These are phyloP conservation scores for Gymnothorax javanicus DNA, from an alignment of 2,797 vertebrate species.

Conservation along the genomic window DNA sequence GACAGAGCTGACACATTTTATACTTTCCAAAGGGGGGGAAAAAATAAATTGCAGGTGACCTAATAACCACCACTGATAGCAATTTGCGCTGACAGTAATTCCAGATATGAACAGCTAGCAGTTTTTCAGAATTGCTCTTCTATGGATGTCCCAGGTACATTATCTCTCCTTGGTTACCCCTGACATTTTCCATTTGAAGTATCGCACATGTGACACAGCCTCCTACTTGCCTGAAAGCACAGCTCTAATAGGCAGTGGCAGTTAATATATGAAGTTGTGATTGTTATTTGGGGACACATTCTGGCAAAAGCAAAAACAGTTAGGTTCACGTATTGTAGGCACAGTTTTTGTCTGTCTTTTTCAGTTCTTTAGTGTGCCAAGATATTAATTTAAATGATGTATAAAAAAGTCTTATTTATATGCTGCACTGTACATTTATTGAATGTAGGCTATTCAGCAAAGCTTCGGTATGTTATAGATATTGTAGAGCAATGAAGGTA, in stretches of 20 bases:
- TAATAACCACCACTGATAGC: constrained; percentile 23
- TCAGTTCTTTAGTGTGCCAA: not conserved
- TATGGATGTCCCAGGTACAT: constrained; percentile 30
- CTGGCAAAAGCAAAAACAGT: not conserved
- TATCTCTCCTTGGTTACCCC: constrained; percentile 33
- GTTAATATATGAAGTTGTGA: constrained; percentile 12
- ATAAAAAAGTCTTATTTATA: not conserved
- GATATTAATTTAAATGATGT: not conserved
- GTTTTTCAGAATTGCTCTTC: constrained; percentile 31
- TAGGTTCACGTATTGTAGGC: not conserved
- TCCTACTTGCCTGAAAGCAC: constrained; percentile 30
- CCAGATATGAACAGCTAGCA: constrained; percentile 37
- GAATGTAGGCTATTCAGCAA: not conserved
- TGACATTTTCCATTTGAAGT: constrained; percentile 43
- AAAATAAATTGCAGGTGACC: constrained; percentile 33
- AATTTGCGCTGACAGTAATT: constrained; percentile 41
- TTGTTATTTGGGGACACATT: not conserved
- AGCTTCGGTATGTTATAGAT: not conserved
- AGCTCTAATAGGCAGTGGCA: constrained; percentile 27
- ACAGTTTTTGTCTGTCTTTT: not conserved
- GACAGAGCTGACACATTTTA: constrained; percentile 20
- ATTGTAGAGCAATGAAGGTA: not conserved
- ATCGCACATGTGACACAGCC: constrained; percentile 35
- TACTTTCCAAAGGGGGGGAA: constrained; percentile 11
- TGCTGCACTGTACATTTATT: not conserved